phyloP scores from a whole-genome alignment of 1,140 invertebrate species.

The Chrysomallon squamiferum region DNA sequence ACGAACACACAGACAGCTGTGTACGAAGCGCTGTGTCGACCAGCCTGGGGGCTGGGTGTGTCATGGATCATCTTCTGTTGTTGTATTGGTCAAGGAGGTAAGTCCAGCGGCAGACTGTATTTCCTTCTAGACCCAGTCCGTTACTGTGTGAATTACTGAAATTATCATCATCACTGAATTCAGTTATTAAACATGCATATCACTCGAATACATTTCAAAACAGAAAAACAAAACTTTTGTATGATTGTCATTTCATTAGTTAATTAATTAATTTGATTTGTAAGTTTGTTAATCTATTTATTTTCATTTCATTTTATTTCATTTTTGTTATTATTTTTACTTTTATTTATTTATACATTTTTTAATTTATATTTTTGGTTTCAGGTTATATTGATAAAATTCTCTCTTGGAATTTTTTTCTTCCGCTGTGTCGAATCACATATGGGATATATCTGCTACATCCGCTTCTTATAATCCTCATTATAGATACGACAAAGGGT shows the following conservation, averaged over 20 bases:
- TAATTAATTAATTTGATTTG: too few relatives aligned
- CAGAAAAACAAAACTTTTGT: too few relatives aligned
- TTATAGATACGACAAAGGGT: constrained; percentile 8
- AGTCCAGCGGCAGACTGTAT: too few relatives aligned
- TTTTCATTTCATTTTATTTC: too few relatives aligned
- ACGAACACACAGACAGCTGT: constrained; percentile 16
- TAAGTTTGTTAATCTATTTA: too few relatives aligned
- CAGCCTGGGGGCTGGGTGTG: constrained; percentile 28
- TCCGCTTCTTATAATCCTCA: constrained; percentile 70
- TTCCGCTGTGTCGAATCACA: constrained; percentile 38
- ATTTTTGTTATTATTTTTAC: background rate
- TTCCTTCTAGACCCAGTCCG: background rate
- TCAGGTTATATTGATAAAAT: constrained; percentile 37
- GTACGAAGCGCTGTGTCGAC: constrained; percentile 29
- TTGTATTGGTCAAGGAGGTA: constrained; percentile 33
- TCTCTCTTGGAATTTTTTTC: constrained; percentile 32
- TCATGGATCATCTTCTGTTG: constrained; percentile 40
- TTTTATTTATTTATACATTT: background rate
- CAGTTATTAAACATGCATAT: too few relatives aligned
- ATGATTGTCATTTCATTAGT: too few relatives aligned
- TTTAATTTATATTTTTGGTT: constrained; percentile 5
- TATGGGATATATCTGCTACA: constrained; percentile 47
- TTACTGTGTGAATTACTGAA: background rate
- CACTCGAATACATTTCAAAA: too few relatives aligned
- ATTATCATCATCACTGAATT: background rate